phyloP scores from a whole-genome alignment of 2,888 invertebrate species.

The Octodonta nipae region DNA sequence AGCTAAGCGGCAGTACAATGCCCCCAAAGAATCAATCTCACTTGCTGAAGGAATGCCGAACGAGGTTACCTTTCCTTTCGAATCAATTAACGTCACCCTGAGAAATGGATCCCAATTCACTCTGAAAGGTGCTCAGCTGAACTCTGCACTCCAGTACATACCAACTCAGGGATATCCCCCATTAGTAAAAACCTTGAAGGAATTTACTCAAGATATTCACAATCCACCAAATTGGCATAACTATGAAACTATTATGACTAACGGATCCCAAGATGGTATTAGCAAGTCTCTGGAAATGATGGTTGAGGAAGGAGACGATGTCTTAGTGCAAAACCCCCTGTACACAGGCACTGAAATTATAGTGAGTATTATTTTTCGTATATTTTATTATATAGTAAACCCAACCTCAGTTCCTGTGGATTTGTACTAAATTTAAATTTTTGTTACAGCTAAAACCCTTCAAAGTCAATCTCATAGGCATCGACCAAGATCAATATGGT shows the following conservation, averaged over 20 bases:
- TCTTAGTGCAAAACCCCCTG: conserved; percentile 55
- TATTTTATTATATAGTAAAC: too few species aligned
- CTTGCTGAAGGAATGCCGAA: conserved; percentile 65
- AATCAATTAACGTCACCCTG: conserved; percentile 44
- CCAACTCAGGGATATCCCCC: conserved; percentile 53
- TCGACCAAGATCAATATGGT: conserved; percentile 57
- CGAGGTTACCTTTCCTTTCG: conserved; percentile 56
- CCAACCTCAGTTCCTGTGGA: not conserved
- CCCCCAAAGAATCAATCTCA: conserved; percentile 42
- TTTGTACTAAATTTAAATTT: too few species aligned
- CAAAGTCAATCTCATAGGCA: conserved; percentile 48
- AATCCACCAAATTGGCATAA: conserved; percentile 49
- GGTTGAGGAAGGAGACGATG: conserved; percentile 53
- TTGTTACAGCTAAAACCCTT: conserved; percentile 52
- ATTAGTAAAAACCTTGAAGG: conserved; percentile 45
- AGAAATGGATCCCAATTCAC: conserved; percentile 41
- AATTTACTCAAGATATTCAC: conserved; percentile 50
- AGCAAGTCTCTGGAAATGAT: conserved; percentile 61
- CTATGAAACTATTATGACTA: conserved; percentile 52
- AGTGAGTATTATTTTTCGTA: too few species aligned
- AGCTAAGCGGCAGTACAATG: conserved; percentile 41
- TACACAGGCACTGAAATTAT: conserved; percentile 57
- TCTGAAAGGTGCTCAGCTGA: conserved; percentile 46
- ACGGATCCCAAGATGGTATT: conserved; percentile 66
- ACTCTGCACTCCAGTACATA: conserved; percentile 58